Percentiles rank a stretch among this genome's conserved stretches.
phyloP scores from a whole-genome alignment of 30 jellyfish, hydroid and myxozoan genomes.

The Clytia hemisphaerica region DNA sequence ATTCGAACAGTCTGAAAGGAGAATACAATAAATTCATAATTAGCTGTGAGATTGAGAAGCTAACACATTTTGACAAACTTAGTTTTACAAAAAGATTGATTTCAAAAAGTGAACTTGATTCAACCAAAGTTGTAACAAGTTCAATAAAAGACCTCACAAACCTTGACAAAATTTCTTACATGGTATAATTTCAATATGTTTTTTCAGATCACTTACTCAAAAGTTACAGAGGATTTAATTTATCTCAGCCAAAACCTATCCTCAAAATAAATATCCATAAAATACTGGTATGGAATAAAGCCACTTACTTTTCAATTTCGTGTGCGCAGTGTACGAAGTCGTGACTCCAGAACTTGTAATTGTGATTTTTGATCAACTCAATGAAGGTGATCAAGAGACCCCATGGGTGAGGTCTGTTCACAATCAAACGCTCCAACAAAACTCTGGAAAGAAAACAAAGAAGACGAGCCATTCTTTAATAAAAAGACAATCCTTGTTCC shows the following conservation, averaged over 20 bases:
- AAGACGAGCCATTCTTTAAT: too few relatives aligned
- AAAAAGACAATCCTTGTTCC: too few relatives aligned
- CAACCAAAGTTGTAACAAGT: neutral
- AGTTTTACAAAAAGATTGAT: neutral
- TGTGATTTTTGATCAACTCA: constrained; percentile 91
- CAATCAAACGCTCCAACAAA: constrained; percentile 84
- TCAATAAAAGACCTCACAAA: neutral
- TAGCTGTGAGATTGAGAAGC: neutral
- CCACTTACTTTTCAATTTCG: constrained; percentile 87
- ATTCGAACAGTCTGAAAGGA: constrained; percentile 68
- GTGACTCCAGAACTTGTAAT: constrained; percentile 94
- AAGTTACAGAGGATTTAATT: too few relatives aligned
- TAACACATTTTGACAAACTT: too few relatives aligned
- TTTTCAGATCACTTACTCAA: too few relatives aligned
- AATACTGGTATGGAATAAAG: neutral
- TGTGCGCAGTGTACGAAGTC: constrained; percentile 99
- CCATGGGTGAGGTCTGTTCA: constrained; percentile 99
- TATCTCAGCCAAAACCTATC: neutral
- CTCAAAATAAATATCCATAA: neutral
- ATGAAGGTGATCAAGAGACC: constrained; percentile 89
- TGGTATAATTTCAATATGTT: too few relatives aligned
- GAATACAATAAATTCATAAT: neutral
- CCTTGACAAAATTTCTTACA: too few relatives aligned
- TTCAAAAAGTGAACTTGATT: too few relatives aligned
- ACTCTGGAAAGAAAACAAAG: constrained; percentile 49